Evolutionary conservation across 2,888 invertebrate genomes (phyloP).

Genomic region (Hydrotaea diabolus): DNA sequence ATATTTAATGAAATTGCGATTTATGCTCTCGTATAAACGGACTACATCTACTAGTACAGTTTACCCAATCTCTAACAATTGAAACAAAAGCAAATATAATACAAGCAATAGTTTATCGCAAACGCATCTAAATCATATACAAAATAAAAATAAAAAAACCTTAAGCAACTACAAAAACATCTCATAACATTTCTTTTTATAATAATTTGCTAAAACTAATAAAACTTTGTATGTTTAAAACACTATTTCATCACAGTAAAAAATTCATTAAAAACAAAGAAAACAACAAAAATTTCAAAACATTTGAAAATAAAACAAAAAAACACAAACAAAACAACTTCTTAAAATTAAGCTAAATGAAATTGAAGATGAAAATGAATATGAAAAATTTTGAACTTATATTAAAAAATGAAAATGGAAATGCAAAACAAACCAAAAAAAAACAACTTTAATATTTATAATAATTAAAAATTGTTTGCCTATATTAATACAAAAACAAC

Average conservation of each 20-base stretch:
- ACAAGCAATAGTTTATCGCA: neutral
- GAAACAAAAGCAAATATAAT: neutral
- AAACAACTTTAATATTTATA: slow-evolving; percentile 4
- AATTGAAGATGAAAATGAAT: slow-evolving; percentile 38
- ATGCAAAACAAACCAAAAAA: slow-evolving; percentile 6
- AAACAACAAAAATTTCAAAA: slow-evolving; percentile 12
- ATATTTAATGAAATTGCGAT: too few species aligned
- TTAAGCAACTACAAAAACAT: neutral
- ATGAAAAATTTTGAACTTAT: too few species aligned
- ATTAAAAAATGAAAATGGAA: slow-evolving; percentile 34
- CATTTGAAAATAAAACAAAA: slow-evolving; percentile 9
- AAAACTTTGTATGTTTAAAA: slow-evolving; percentile 17
- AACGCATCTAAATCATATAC: slow-evolving; percentile 3
- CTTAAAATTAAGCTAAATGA: slow-evolving; percentile 45
- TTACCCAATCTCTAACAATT: too few species aligned
- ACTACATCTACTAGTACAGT: too few species aligned
- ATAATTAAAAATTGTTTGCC: slow-evolving; percentile 62
- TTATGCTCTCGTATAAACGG: too few species aligned
- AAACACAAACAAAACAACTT: slow-evolving; percentile 7
- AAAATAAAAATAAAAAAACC: neutral
- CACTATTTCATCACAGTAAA: neutral
- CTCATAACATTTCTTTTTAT: neutral
- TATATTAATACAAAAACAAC: slow-evolving; percentile 46
- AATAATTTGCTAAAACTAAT: neutral
- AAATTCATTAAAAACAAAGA: slow-evolving; percentile 1